phyloP scores from a whole-genome alignment of 2,113 vertebrate species.

The Microtus ochrogaster region DNA sequence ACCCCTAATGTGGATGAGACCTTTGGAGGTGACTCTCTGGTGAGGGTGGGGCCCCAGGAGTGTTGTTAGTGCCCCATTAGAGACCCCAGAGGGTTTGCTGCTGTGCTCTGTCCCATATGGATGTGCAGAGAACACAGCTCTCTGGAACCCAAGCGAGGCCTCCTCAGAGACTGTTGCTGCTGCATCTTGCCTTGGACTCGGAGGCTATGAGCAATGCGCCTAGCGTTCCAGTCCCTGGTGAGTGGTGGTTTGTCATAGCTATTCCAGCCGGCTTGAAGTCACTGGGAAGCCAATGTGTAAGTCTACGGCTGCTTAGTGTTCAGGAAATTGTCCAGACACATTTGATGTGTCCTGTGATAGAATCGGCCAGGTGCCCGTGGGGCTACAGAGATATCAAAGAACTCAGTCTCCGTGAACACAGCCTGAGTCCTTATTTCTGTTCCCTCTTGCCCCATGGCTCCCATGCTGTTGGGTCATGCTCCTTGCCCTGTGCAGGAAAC shows the following conservation, averaged over 20 bases:
- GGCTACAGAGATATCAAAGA: neutral
- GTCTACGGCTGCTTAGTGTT: neutral
- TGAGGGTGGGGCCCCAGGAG: no score
- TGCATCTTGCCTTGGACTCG: neutral
- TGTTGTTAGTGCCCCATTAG: neutral
- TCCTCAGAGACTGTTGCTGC: neutral
- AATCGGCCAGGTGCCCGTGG: neutral
- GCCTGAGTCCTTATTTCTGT: neutral
- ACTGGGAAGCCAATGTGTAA: neutral
- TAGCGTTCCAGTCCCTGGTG: neutral
- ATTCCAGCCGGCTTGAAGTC: neutral
- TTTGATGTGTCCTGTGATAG: neutral
- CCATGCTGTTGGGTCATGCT: neutral
- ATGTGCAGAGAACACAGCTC: neutral
- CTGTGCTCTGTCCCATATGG: no score
- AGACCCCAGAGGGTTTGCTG: neutral
- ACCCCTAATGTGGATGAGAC: neutral
- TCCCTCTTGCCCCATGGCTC: neutral
- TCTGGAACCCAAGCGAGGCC: neutral
- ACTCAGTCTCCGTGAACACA: neutral
- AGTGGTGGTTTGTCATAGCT: neutral
- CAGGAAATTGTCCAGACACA: neutral
- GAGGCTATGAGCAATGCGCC: neutral
- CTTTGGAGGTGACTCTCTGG: neutral
- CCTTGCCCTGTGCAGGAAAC: neutral